Base-by-base conservation (phyloP, 92 coral and sea anemone genomes). In the Paragorgia papillata region DNA sequence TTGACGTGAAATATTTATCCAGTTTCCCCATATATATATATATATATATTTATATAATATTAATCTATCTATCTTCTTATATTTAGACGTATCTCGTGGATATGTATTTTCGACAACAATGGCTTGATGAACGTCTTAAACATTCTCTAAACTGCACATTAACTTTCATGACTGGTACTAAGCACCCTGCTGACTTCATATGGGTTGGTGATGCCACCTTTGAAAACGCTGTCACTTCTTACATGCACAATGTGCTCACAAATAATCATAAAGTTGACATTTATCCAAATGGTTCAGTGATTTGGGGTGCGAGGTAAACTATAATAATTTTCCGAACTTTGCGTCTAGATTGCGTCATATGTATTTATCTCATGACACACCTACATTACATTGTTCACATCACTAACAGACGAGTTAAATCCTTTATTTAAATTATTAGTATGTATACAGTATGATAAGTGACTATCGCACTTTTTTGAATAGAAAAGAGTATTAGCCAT, bases 191-290 rank as follows among this genome's bases (percentile, higher is more conserved):
- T 20, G 85, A 80, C 60, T 80, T 69, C 3, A 80, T 80, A 27
- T 80, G 85, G 85, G 85, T 80, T 20, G 69, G 79, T 24, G 85
- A 80, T 59, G 66, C 85, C 9, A 66, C 75, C 24, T 69, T 80
- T 80, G 85, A 70, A 19, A 80, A 70, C 73, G 69, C 85, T 30
- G 85, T 80, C 69, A 70, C 73, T 1, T 80, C 85, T 54, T 67
- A 80, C 50, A 50, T 80, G 57, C 85, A 80, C 68, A 60, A 80
- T 71, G 67, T 80, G 31, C 40, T 80, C 58, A 61, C 77, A 57
- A 71, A 71, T 40, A 80, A 80, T 60, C 79, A 80, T 35, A 70
- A 46, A 66, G 66, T 80, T 41, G 80, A 80, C 21, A 70, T 80
- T 48, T 18, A 57, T 46, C 54, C 85, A 14, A 75, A 81, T 27